Conservation (phyloP, 2,888 invertebrate species). For the Ormyrus thymus region DNA sequence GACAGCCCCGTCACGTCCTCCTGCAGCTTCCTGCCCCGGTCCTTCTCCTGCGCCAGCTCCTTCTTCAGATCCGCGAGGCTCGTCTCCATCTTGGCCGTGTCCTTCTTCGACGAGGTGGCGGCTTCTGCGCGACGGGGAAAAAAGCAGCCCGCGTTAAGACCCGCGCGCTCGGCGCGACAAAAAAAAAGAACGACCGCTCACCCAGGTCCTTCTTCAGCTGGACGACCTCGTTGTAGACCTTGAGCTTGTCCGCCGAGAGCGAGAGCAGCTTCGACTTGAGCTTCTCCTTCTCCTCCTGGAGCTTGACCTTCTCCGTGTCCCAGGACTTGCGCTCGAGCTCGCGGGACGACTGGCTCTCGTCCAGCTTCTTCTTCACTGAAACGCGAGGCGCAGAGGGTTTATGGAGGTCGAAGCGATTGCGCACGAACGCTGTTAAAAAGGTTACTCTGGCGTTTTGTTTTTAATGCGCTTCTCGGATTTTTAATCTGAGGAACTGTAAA, state of each 20-base stretch:
- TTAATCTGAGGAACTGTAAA: too few relatives aligned
- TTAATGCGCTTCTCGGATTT: too few relatives aligned
- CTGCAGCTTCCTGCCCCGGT: conserved; percentile 79
- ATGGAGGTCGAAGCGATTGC: too few relatives aligned
- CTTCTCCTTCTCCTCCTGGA: conserved; percentile 76
- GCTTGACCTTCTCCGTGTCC: conserved; percentile 77
- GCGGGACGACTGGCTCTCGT: conserved; percentile 72
- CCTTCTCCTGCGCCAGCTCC: conserved; percentile 77
- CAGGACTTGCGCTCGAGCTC: conserved; percentile 69
- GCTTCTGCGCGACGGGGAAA: conserved; percentile 74
- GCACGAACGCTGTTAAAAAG: too few relatives aligned
- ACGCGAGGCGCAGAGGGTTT: conserved; percentile 16
- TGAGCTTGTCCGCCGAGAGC: conserved; percentile 76
- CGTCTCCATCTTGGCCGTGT: conserved; percentile 78
- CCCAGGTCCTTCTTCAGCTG: conserved; percentile 80
- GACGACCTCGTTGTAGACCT: conserved; percentile 78
- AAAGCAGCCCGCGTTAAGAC: background rate
- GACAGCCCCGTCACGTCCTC: conserved; percentile 74
- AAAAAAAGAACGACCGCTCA: conserved; percentile 67
- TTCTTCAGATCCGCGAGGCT: conserved; percentile 80
- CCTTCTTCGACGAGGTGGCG: conserved; percentile 75
- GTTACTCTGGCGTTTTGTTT: too few relatives aligned
- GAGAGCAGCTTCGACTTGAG: conserved; percentile 75
- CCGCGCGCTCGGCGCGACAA: background rate
- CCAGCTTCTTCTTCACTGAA: conserved; percentile 77